Base-by-base conservation (phyloP, 64 coral and sea anemone genomes). In the Montipora foliosa region DNA sequence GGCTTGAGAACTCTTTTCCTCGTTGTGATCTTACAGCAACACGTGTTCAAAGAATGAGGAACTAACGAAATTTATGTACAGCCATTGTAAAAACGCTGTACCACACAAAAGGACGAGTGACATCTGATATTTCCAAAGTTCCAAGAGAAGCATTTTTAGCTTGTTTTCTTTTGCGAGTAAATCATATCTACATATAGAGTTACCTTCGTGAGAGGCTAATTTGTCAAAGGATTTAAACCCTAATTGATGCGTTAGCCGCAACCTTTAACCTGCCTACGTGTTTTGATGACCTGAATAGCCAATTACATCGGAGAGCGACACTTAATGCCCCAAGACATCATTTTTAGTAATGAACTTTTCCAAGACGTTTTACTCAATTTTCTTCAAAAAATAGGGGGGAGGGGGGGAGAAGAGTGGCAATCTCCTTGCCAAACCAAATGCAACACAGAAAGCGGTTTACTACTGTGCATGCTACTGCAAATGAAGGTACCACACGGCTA, bases 161-260 rank as follows among this genome's bases (percentile, higher is more conserved):
- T 72, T 86, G 66, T 86, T 86, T 86, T 86, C 82, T 52, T 86
- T 86, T 86, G 64, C 20, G 9, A 71, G n/a, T 59, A 86, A 86
- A 86, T 60, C 45, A 19, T 86, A 86, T 86, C 82, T 71, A 6
- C 82, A 20, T 86, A 44, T 86, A 46, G 82, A 86, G 62, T 86
- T 86, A 86, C 82, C 62, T 50, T 72, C 82, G 47, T 86, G 82
- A 86, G 68, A 86, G 82, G 82, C 82, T 86, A 86, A 86, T 86
- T 86, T 86, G 82, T 86, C 82, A 86, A 72, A 86, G 82, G 66
- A 86, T 86, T 86, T 86, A 86, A 86, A 86, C 66, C 66, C 82
- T 86, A 86, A 86, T 86, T 86, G 82, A 86, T 71, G 66, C 82
- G 62, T 86, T 86, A 86, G 82, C 82, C 29, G 67, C 82, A 86